Percentiles rank a stretch among this genome's conserved stretches.
Evolutionary conservation across 2,113 vertebrate genomes (phyloP).

Genomic region (Carettochelys insculpta): DNA sequence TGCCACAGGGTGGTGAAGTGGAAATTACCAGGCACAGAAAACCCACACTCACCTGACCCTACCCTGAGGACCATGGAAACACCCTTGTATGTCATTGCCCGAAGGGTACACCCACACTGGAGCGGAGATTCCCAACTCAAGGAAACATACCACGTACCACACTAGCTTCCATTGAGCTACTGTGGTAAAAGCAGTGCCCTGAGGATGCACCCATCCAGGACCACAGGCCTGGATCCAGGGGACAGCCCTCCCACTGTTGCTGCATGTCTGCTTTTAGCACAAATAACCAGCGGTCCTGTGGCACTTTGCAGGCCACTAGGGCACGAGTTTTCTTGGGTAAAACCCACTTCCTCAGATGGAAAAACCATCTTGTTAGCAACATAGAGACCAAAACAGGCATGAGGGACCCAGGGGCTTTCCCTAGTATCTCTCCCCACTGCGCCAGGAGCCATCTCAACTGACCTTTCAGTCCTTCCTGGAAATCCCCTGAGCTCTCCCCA

Average conservation of each 20-base stretch:
- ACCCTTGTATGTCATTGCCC: accelerated
- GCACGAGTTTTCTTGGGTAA: too few relatives aligned
- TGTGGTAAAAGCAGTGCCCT: accelerated
- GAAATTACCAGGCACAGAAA: neutral
- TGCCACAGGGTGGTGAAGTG: accelerated
- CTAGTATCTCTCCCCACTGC: neutral
- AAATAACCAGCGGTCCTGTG: too few relatives aligned
- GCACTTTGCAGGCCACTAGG: too few relatives aligned
- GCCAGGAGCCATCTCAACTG: neutral
- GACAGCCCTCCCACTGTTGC: accelerated
- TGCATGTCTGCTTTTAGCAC: neutral
- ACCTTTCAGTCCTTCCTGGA: neutral
- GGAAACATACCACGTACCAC: neutral
- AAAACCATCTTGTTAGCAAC: too few relatives aligned
- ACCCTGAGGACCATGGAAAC: accelerated
- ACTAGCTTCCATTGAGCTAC: neutral
- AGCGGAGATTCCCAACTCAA: neutral
- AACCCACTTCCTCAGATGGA: too few relatives aligned
- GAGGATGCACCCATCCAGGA: neutral
- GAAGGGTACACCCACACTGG: neutral
- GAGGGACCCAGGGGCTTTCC: neutral
- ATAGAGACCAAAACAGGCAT: neutral
- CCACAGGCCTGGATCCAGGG: neutral
- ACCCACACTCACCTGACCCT: neutral
- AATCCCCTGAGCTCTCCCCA: neutral